phyloP scores from a whole-genome alignment of 2,797 vertebrate genomes.

The Poeciliopsis infans region DNA sequence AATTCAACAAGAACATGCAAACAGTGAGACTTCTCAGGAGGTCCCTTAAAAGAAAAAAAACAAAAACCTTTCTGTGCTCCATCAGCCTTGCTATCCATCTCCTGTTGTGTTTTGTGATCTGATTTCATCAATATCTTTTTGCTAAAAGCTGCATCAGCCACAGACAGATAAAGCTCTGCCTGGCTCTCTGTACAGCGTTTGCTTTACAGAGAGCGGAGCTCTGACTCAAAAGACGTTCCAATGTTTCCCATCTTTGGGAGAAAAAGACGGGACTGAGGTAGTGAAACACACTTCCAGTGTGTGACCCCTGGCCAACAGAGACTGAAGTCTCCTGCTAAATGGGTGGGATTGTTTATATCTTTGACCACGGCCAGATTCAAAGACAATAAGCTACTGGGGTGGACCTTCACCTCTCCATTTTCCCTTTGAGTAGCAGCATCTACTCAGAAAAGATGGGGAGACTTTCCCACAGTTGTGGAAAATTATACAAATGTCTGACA shows the following conservation, averaged over 20 bases:
- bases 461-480: background rate
- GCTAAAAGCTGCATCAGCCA: too few species aligned
- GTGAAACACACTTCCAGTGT: background rate
- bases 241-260: background rate
- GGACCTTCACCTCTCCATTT: background rate
- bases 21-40: background rate
- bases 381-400: background rate
- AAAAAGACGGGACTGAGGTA: background rate
- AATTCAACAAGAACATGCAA: background rate
- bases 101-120: background rate
- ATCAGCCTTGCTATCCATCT: background rate
- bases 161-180: background rate
- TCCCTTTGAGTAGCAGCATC: background rate
- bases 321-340: background rate
- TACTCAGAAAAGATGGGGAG: background rate
- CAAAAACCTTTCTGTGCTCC: background rate
- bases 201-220: too few species aligned
- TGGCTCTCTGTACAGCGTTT: too few species aligned
- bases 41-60: background rate
- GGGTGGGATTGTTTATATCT: background rate
- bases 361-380: background rate
- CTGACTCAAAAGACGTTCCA: background rate
- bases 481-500: background rate
- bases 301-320: background rate
- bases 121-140: background rate